Conservation (phyloP, 53 echinoderm and acorn worm species). For the Pentamera pediparva region DNA sequence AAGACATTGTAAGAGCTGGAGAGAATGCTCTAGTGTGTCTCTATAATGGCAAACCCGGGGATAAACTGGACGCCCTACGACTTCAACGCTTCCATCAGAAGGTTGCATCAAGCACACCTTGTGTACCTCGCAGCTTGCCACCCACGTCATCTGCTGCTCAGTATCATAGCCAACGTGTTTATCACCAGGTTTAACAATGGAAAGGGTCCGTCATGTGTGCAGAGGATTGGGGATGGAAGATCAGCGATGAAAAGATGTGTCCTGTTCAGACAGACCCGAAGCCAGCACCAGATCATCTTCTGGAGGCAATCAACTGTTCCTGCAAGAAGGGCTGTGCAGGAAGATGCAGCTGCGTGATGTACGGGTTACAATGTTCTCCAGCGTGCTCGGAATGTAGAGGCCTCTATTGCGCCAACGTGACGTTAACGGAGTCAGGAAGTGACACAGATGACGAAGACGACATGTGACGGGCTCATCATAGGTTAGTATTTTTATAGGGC, state of each 20-base stretch:
- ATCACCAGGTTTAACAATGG: not conserved
- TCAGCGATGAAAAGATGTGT: not conserved
- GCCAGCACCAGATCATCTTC: conserved; percentile 2
- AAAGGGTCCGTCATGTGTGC: not conserved
- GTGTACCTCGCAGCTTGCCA: not conserved
- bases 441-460: no score
- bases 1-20: not conserved
- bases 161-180: conserved; percentile 3
- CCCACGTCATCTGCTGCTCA: conserved; percentile 3
- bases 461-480: no score
- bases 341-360: not conserved
- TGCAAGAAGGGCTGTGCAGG: not conserved
- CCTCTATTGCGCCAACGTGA: no score
- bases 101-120: not conserved
- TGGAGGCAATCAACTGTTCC: not conserved
- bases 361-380: not conserved
- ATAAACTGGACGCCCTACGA: not conserved
- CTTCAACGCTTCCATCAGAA: not conserved
- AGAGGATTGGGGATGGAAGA: conserved; percentile 5
- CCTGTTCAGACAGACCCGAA: not conserved
- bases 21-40: not conserved
- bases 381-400: not conserved
- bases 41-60: not conserved
- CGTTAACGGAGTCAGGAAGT: no score
- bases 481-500: no score